Base-by-base conservation (phyloP, 2,797 vertebrate genomes). In the Malurus splendens region DNA sequence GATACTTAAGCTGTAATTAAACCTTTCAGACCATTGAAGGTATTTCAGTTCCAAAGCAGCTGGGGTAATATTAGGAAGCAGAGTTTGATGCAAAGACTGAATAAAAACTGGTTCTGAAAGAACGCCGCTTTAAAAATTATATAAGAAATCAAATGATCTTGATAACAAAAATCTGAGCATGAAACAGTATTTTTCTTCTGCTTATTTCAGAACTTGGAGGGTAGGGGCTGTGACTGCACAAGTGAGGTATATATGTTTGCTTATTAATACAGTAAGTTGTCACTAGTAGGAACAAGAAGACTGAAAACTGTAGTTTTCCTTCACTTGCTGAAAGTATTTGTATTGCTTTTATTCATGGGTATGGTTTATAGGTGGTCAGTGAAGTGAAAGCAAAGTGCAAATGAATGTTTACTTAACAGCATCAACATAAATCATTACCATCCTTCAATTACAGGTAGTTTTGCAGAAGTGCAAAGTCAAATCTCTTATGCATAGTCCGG, bases 381-480 rank as follows among this genome's bases (percentile, higher is more conserved):
- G 13, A 87, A 91, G 22, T 82, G 59, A 87, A 76, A 89, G 87
- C 64, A 76, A 89, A 89, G 67, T 47, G 57, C 60, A 83, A 75
- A 30, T 84, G 5, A 52, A 76, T 60, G 54, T 25, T 73, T 93
- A 41, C 64, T 71, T 82, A 87, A 79, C 76, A 92, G 70, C 67
- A 70, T 86, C 42, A 60, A 25, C 47, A 30, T 82, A 92, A 70
- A 56, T 84, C 22, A 23, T 60, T 65, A 65, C 23, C 6, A 30
- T 83, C 55, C 41, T 95, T 93, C 41, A 55, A 91, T 93, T 96
- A 47, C 95, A 99, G 99, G 99, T 99, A 30, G 97, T 99, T 86
- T 97, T 99, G 73, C 98, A 99, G 96, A 98, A 98, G 93, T 98
- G 99, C 93, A 97, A 99, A 96, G 99, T 99, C 82, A 99, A 99